Conservation (phyloP, 2,888 invertebrate species). For the Drosophila austrosaltans region DNA sequence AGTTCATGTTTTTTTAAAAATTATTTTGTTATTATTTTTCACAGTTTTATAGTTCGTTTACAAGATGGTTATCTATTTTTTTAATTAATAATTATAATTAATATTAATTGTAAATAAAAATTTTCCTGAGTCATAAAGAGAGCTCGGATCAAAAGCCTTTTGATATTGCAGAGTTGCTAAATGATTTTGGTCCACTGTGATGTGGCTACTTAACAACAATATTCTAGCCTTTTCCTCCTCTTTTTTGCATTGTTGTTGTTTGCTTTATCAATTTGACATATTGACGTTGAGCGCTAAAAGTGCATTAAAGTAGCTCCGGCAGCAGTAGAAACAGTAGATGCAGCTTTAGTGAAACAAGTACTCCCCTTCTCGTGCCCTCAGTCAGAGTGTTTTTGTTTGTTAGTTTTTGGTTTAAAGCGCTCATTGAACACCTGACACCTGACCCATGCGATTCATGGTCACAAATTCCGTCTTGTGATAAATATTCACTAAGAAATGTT, state of each 20-base stretch:
- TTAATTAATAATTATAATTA: too few species aligned
- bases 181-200: background rate
- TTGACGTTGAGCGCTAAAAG: slow-evolving; percentile 80
- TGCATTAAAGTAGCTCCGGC: slow-evolving; percentile 77
- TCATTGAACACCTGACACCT: slow-evolving; percentile 67
- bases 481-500: slow-evolving; percentile 65
- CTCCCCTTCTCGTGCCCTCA: background rate
- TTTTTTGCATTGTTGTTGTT: slow-evolving; percentile 8
- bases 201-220: slow-evolving; percentile 63
- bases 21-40: too few species aligned
- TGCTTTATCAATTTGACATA: slow-evolving; percentile 81
- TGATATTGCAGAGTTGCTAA: background rate
- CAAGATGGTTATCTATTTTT: too few species aligned
- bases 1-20: too few species aligned
- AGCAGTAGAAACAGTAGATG: slow-evolving; percentile 18
- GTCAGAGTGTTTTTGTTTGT: slow-evolving; percentile 4
- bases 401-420: slow-evolving; percentile 15
- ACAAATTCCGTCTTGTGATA: slow-evolving; percentile 34
- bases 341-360: slow-evolving; percentile 27
- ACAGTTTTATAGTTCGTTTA: too few species aligned
- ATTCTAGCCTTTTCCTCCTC: slow-evolving; percentile 45
- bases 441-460: slow-evolving; percentile 77
- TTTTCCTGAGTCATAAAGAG: too few species aligned
- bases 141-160: background rate
- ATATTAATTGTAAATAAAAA: too few species aligned